Evolutionary conservation across 53 echinoderm and acorn worm species (phyloP), one percentile per base, ranked within the genome.

Genomic region (Paelopatides confundens): DNA sequence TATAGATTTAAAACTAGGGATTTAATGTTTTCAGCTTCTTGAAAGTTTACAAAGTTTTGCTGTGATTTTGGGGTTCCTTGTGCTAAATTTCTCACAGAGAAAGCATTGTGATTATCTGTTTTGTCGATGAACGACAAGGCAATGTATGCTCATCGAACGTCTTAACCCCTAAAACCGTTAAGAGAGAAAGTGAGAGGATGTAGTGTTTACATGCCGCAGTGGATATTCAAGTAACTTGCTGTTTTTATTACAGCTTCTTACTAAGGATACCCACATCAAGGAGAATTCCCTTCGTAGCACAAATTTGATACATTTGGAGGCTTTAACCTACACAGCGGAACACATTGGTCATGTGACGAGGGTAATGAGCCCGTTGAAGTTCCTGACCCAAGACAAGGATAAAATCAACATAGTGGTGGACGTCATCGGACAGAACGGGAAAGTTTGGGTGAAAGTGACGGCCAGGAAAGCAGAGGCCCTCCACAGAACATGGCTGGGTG

Each of bases 391-490:
- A 33, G 62, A 92, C 14, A 93, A 93, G 17, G 29, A 76, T 10
- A 76, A 77, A 40, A 86, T 39, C 79, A 89, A 85, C 9, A 81
- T 97, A 77, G 62, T 92, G 3, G 90, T 97, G 62, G 97, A 97
- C 62, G 92, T 95, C 35, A 87, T 97, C 0, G 93, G 92, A 3
- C 88, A 92, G 31, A 70, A 89, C 5, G 97, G 95, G 2, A 66
- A 83, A 38, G 65, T 93, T 1, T 97, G 97, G 97, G 90, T 97
- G n/a, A 97, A 97, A 88, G 86, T 97, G 17, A 95, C 95, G 17
- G 97, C 97, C 2, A 84, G 97, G 31, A 97, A 95, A 78, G 97
- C 95, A 18, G 91, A 93, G 64, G 97, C 97, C 7, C 86, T 97
- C 35, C 95, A 97, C 82, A 86, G 93, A 81, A 93, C 92, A 76